Evolutionary conservation across 1,140 invertebrate species (phyloP).

Genomic region (Telenomus remus): DNA sequence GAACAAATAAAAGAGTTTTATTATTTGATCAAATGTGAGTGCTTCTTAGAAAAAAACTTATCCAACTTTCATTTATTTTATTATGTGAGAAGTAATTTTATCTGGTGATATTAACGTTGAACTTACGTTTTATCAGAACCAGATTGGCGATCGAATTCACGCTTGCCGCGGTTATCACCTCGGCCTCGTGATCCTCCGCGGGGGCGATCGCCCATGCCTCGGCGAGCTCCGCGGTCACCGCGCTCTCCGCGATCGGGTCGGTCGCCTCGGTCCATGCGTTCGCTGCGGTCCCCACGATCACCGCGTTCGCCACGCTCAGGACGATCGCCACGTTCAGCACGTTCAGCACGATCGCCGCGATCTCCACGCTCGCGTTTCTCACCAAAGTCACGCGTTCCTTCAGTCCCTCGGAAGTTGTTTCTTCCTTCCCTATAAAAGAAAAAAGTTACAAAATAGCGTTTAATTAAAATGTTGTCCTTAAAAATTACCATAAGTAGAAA

Average conservation of each 20-base stretch:
- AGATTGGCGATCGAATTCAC: slow-evolving; percentile 96
- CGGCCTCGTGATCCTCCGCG: slow-evolving; percentile 75
- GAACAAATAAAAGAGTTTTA: slow-evolving; percentile 15
- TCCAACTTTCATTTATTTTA: background rate
- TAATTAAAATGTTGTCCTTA: no score
- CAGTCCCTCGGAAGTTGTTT: slow-evolving; percentile 61
- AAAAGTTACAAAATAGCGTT: no score
- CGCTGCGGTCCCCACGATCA: slow-evolving; percentile 44
- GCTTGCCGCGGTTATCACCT: slow-evolving; percentile 84
- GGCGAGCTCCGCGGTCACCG: slow-evolving; percentile 70
- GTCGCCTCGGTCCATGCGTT: slow-evolving; percentile 70
- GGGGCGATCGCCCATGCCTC: slow-evolving; percentile 70
- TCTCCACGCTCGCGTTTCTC: slow-evolving; percentile 64
- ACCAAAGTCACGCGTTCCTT: slow-evolving; percentile 62
- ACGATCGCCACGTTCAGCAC: slow-evolving; percentile 70
- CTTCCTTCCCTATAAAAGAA: slow-evolving; percentile 64
- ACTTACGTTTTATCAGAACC: slow-evolving; percentile 93
- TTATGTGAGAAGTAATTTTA: background rate
- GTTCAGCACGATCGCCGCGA: slow-evolving; percentile 54
- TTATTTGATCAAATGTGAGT: slow-evolving; percentile 16
- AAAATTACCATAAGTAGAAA: no score
- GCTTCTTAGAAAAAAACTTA: slow-evolving; percentile 19
- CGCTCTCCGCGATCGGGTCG: slow-evolving; percentile 58
- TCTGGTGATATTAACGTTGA: no score
- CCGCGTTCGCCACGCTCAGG: slow-evolving; percentile 65